phyloP scores from a whole-genome alignment of 2,797 vertebrate species.

The Bryconaethiops microstoma region DNA sequence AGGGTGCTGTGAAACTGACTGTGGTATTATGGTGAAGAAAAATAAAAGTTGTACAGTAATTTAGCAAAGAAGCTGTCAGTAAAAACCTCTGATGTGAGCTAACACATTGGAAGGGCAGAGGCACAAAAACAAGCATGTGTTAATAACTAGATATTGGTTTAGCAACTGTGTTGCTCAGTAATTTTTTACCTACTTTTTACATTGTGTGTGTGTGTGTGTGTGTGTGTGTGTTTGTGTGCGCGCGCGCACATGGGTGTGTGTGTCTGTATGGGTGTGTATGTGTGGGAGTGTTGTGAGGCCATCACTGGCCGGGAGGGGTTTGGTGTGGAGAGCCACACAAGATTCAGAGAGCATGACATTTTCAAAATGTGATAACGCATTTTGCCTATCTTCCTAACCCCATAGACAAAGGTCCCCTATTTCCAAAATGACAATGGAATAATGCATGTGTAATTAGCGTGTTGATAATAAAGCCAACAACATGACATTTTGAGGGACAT shows the following conservation, averaged over 20 bases:
- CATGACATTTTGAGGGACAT: slow-evolving; percentile 73
- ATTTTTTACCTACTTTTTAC: background rate
- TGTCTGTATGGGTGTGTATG: background rate
- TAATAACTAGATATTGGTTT: background rate
- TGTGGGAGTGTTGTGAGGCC: background rate
- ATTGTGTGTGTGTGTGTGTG: background rate
- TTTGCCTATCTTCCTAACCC: slow-evolving; percentile 66
- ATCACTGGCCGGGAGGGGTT: slow-evolving; percentile 47
- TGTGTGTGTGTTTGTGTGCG: background rate
- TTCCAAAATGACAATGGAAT: slow-evolving; percentile 71
- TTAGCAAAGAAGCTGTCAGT: too few relatives aligned
- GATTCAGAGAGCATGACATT: slow-evolving; percentile 74
- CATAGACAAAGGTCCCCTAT: slow-evolving; percentile 74
- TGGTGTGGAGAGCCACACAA: slow-evolving; percentile 49
- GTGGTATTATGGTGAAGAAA: too few relatives aligned
- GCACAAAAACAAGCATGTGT: background rate
- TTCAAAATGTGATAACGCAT: slow-evolving; percentile 74
- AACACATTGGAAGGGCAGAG: background rate
- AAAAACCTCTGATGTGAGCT: background rate
- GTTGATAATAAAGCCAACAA: slow-evolving; percentile 67
- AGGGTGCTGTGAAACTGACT: too few relatives aligned
- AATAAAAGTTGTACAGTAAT: too few relatives aligned
- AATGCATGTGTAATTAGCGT: slow-evolving; percentile 76
- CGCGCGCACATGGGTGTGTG: background rate
- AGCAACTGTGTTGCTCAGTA: background rate